Evolutionary conservation across 2,797 vertebrate genomes (phyloP), one percentile per base, ranked within the genome.

Genomic region (Ctenopoma kingsleyae): DNA sequence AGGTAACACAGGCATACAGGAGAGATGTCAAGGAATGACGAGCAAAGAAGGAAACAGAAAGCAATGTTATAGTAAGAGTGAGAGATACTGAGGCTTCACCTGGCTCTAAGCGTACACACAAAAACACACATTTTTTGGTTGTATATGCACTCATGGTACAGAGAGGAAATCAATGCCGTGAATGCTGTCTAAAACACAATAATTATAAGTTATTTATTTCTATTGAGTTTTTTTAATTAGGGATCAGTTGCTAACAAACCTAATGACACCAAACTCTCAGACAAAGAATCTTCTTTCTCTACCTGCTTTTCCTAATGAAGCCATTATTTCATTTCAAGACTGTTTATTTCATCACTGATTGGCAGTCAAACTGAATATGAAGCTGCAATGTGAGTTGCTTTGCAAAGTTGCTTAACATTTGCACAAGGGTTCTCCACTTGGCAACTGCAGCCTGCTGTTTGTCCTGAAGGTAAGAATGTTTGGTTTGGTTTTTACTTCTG

Each of bases 1-100:
- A 84, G 70, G 73, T 78, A 77, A 67, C 10, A 47, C 40, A 27
- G 78, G 59, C 71, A 64, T 76, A 59, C 74, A 87, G 80, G 74
- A 81, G 74, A 76, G 71, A 79, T 86, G 79, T 83, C 78, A 78
- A 69, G 35, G 62, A 78, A 68, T 76, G 80, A 87, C 55, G 52
- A 72, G 62, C 41, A 46, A 46, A 77, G 47, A 32, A 50, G 49
- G 17, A 63, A 51, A 54, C n/a, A 50, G 40, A 64, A 46, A 58
- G 53, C 17, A 71, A 57, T 27, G 60, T 52, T 17, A 36, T 36
- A 70, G 54, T 64, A 47, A 65, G 67, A 74, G 62, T 66, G 59
- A 62, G 68, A 52, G 58, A 54, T 57, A 56, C 56, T 30, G 48
- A 76, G 54, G 25, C 54, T 49, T 59, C 67, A 58, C 38, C 43